Evolutionary conservation across 2,113 vertebrate species (phyloP), one percentile per base, ranked within the genome.

Genomic region (Prionailurus viverrinus): DNA sequence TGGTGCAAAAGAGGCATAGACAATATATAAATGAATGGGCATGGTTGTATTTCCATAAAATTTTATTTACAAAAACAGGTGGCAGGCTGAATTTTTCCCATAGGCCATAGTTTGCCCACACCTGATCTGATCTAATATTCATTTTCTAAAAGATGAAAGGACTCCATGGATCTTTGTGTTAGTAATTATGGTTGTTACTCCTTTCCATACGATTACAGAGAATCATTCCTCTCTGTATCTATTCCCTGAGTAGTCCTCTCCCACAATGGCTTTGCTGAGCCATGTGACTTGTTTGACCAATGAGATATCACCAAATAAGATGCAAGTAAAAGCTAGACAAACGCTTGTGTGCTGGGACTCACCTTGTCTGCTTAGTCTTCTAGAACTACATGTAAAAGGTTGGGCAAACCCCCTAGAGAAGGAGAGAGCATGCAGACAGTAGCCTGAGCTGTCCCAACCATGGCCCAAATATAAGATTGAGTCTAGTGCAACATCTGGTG

Each of bases 111-210:
- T 91, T 58, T 91, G 7, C 21, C 16, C 16, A 71, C 14, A 83
- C 11, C 6, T 89, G 3, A 48, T 76, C 39, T 88, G 31, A 31
- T 83, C 79, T 53, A 79, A 78, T 68, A 85, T 41, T 81, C 29
- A 89, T 85, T 92, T 96, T 68, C 61, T 78, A 92, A 94, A 94
- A 84, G 6, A 84, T 69, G 45, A 86, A 92, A 94, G 33, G 36
- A 3, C 36, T 95, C 36, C 21, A 69, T 69, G 15, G 14, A 87
- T 91, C 7, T 81, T 69, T 91, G 19, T 74, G 6, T 58, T 90
- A 89, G 39, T 45, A 91, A 82, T 31, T 87, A n/a, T 41, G 8
- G 13, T 61, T 76, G 69, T 87, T 63, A 68, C 16, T 85, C 1
- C 51, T 78, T 85, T 74, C 36, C 25, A 13, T 45, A 73, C 7